Evolutionary conservation across 2,888 invertebrate species (phyloP), one percentile per base, ranked within the genome.

Genomic region (Abscondita cerata): DNA sequence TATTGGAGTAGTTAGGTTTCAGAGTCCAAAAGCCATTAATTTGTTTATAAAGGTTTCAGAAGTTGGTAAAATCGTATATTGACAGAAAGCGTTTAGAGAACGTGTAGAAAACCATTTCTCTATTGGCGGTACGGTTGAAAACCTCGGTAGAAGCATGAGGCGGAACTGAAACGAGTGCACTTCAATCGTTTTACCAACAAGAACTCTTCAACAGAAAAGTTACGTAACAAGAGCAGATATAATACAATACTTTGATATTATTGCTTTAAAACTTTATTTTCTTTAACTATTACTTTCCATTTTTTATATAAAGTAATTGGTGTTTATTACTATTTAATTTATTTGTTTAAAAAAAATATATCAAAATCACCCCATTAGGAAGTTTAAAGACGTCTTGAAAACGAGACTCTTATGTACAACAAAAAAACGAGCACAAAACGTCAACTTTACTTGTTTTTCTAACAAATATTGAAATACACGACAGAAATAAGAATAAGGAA

Each of bases 171-270:
- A 59, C 38, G 65, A 61, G 66, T 63, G 63, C 59, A 52, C 68
- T 68, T 55, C 63, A 68, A 56, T 63, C 66, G 66, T 64, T 51
- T 65, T 65, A 54, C 51, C 61, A 64, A 68, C 61, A 53, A 68
- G 68, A 50, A 54, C 59, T 56, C 68, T 66, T 58, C 64, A 65
- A 46, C 55, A 52, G 55, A 44, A 58, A 63, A 60, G 66, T 66
- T 68, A 63, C 66, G 68, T 68, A 68, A 66, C 65, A 68, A 68
- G 66, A 65, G 59, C 62, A 64, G 52, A 65, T 61, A 64, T 64
- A 58, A 62, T 59, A 64, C 55, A 59, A 59, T 36, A 40, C 58
- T 52, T 53, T 41, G 44, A 51, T 56, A 41, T 51, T 52, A 59
- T 62, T 62, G 55, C 52, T 18, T 40, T 38, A 36, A 51, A 19